A percentile compares a stretch with the other conserved stretches of the same genome.
Evolutionary conservation across 2,797 vertebrate species (phyloP).

Genomic region (Alectoris magna): DNA sequence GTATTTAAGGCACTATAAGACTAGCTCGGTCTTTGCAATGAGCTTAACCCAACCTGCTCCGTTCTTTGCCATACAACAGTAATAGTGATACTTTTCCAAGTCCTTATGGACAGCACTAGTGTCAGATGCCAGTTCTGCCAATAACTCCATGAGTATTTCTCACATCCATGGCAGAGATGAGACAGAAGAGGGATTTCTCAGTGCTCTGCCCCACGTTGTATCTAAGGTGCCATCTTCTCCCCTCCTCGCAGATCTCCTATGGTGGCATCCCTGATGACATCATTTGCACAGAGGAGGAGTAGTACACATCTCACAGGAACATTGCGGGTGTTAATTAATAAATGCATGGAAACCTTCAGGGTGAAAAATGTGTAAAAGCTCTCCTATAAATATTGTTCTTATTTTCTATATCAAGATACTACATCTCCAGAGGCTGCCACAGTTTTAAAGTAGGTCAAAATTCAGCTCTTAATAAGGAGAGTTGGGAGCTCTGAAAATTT

Average conservation of each 20-base stretch:
- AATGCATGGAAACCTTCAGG: slow-evolving; percentile 36
- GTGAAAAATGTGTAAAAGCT: slow-evolving; percentile 7
- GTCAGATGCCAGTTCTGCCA: background rate
- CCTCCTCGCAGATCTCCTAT: background rate
- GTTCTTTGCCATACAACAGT: background rate
- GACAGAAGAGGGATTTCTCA: background rate
- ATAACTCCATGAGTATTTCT: background rate
- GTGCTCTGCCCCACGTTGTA: background rate
- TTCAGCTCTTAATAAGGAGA: background rate
- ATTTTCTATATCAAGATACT: background rate
- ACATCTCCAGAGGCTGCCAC: slow-evolving; percentile 6
- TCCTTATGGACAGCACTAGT: background rate
- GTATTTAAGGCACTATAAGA: background rate
- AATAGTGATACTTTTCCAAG: background rate
- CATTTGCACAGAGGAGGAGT: background rate
- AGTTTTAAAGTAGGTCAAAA: slow-evolving; percentile 67
- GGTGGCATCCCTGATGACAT: background rate
- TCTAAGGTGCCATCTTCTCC: background rate
- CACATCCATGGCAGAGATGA: background rate
- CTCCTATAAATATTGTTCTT: slow-evolving; percentile 31
- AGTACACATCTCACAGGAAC: slow-evolving; percentile 7
- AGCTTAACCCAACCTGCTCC: background rate
- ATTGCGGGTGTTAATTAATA: slow-evolving; percentile 45
- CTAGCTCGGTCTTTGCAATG: background rate
- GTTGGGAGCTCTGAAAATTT: slow-evolving; percentile 39